Base-by-base conservation (phyloP, 2,113 vertebrate genomes). In the Callopanchax toddi region DNA sequence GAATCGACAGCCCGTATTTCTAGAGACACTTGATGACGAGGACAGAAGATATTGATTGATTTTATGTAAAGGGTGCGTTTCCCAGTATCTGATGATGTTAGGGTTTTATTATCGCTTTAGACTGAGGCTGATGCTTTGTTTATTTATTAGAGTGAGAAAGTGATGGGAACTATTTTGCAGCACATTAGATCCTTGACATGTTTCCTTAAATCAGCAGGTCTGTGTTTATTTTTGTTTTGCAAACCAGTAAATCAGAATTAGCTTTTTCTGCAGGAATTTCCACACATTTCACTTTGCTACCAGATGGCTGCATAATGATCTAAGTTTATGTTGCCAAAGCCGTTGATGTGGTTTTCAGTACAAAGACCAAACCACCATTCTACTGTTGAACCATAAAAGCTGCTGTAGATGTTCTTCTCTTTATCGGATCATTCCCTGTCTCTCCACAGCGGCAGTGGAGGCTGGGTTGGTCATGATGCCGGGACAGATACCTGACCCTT, bases 401-500 rank as follows among this genome's bases (percentile, higher is more conserved):
- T 29, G 3, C 40, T 11, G 34, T 45, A 5, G 49, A 21, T 20
- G 22, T 37, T n/a, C 42, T 2, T 23, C 10, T 32, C n/a, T 4
- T 6, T 6, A 32, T 32, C 29, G n/a, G n/a, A n/a, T 32, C 5
- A 32, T 32, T 32, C 29, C 29, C 29, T 66, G 52, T 63, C 18
- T 53, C 36, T 16, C 43, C 21, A 32, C 23, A 81, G 83, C 75
- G 66, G 88, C 71, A 81, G 87, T 67, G 83, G 86, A 59, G 71
- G 85, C 73, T 80, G 80, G 60, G 87, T 66, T 82, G 95, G 95
- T 93, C 92, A 98, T 97, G 96, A 98, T 98, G 96, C 96, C 96
- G 76, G 96, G 95, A 90, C 96, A 98, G 93, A 96, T 98, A 63
- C 96, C 95, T 72, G 96, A 98, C 92, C 95, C 95, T 79, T 94